Percentiles rank a stretch among this genome's conserved stretches.
phyloP scores from a whole-genome alignment of 2,797 vertebrate species.

The Muscicapa striata region DNA sequence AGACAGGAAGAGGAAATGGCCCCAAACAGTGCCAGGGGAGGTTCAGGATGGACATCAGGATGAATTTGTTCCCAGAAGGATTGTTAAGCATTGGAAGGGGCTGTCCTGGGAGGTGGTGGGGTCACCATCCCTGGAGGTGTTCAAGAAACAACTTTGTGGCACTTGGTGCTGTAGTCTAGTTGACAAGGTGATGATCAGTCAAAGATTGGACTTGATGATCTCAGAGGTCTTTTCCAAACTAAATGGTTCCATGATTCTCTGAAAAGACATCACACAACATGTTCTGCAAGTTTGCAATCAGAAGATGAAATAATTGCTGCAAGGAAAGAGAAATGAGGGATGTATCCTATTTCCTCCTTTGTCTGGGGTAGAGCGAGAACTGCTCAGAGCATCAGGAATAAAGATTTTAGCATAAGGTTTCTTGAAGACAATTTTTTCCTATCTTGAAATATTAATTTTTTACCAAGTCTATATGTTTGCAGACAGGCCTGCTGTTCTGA shows the following conservation, averaged over 20 bases:
- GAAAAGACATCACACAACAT: background rate
- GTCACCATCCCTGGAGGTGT: background rate
- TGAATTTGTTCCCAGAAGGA: background rate
- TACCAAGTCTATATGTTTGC: background rate
- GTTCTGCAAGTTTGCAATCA: background rate
- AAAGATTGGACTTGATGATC: background rate
- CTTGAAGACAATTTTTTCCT: background rate
- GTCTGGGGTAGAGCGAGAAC: background rate
- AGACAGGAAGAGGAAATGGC: background rate
- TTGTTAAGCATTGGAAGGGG: background rate
- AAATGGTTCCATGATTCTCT: background rate
- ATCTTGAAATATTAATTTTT: background rate
- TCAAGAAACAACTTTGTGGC: background rate
- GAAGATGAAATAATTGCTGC: background rate
- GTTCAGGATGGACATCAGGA: background rate
- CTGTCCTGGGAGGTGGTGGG: accelerated
- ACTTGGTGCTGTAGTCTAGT: background rate
- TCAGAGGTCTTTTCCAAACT: background rate
- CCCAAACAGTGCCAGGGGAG: background rate
- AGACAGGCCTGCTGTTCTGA: background rate
- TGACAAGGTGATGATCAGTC: background rate
- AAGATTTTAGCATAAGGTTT: background rate
- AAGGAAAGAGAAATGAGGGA: background rate
- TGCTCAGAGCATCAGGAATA: background rate
- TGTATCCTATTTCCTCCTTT: background rate